Evolutionary conservation across 1,140 invertebrate species (phyloP).

Genomic region (Rhyzopertha dominica): DNA sequence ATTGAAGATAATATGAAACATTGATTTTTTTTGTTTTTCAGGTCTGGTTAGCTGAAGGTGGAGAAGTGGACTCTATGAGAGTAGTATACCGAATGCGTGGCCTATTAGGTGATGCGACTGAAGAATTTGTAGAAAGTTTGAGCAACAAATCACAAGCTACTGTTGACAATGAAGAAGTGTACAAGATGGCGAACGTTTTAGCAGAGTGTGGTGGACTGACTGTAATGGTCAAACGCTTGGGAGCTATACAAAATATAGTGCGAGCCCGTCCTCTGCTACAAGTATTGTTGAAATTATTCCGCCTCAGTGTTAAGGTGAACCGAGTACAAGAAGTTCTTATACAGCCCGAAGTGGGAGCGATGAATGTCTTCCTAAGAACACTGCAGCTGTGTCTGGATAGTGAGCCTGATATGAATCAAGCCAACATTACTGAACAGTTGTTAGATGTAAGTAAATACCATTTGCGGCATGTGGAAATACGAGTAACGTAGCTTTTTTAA

Average conservation of each 20-base stretch:
- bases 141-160: conserved; percentile 84
- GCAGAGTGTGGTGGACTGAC: conserved; percentile 82
- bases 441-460: conserved; percentile 55
- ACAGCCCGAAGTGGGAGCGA: conserved; percentile 62
- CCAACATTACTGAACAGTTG: conserved; percentile 75
- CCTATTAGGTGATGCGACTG: conserved; percentile 93
- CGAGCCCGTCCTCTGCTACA: conserved; percentile 74
- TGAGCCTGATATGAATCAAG: conserved; percentile 58
- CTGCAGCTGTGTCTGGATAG: conserved; percentile 62
- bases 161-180: conserved; percentile 92
- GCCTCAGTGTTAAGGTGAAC: conserved; percentile 74
- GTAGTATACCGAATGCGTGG: conserved; percentile 98
- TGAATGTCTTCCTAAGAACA: conserved; percentile 63
- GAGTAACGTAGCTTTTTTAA: too few species aligned
- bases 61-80: conserved; percentile 90
- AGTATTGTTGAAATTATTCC: conserved; percentile 79
- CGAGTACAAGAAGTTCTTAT: conserved; percentile 65
- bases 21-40: conserved; percentile 30
- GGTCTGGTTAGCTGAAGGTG: conserved; percentile 81
- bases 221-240: conserved; percentile 70
- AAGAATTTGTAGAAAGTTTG: conserved; percentile 95
- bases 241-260: conserved; percentile 61
- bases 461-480: too few species aligned
- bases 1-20: conserved; percentile 9
- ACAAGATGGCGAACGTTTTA: conserved; percentile 69